These are phyloP conservation scores for Elysia crispata DNA, from an alignment of 2,888 invertebrate species.

Conservation along the genomic window DNA sequence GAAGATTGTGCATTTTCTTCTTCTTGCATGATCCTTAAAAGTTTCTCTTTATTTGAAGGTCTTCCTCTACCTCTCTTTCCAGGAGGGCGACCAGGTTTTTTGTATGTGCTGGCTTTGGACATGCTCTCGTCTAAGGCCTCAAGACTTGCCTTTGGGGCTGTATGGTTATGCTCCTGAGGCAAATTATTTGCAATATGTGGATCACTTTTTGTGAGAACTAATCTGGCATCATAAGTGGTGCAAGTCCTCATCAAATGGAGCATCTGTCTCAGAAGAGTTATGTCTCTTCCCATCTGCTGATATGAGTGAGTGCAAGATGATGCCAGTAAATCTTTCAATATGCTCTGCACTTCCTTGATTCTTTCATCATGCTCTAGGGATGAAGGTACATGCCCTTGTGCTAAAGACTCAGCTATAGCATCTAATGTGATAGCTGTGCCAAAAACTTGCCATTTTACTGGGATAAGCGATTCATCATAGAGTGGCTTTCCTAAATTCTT, in stretches of 20 bases:
- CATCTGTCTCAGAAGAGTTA: conserved; percentile 36
- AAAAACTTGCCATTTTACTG: conserved; percentile 39
- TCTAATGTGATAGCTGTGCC: conserved; percentile 41
- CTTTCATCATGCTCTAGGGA: conserved; percentile 40
- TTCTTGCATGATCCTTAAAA: too few species aligned
- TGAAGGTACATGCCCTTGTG: conserved; percentile 39
- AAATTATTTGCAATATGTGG: too few species aligned
- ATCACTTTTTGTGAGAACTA: not conserved
- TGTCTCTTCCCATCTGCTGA: conserved; percentile 43
- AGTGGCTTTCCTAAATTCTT: conserved; percentile 5
- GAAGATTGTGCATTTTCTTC: too few species aligned
- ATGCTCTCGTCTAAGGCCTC: not conserved
- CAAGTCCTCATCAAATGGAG: conserved; percentile 34
- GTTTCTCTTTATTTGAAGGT: not conserved
- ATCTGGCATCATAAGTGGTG: conserved; percentile 4
- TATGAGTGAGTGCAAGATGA: conserved; percentile 39
- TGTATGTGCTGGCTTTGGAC: not conserved
- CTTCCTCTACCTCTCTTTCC: conserved; percentile 37
- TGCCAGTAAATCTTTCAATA: conserved; percentile 35
- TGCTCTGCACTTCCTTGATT: conserved; percentile 34
- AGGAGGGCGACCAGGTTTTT: conserved; percentile 24
- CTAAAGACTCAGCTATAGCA: conserved; percentile 40
- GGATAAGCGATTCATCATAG: conserved; percentile 40
- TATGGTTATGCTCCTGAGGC: too few species aligned
- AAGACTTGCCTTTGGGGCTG: not conserved